A percentile compares a stretch with the other conserved stretches of the same genome.
phyloP scores from a whole-genome alignment of 2,797 vertebrate genomes.

The Delichon dasypus region DNA sequence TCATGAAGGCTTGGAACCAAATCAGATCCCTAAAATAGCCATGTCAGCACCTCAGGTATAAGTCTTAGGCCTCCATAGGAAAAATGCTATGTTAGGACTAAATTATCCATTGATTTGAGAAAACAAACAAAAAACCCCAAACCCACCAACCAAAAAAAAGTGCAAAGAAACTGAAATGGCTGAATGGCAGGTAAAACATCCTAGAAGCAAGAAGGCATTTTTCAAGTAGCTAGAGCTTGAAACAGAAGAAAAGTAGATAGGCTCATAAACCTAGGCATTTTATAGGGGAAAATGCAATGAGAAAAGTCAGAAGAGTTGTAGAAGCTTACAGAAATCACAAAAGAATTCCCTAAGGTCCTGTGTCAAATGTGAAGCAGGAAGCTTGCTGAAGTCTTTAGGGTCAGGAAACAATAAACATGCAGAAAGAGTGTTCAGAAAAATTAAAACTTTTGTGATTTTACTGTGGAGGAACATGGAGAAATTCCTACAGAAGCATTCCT shows the following conservation, averaged over 20 bases:
- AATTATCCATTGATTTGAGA: not conserved
- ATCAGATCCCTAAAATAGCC: not conserved
- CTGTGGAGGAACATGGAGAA: not conserved
- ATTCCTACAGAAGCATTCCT: not conserved
- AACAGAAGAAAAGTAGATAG: not conserved
- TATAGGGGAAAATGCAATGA: not conserved
- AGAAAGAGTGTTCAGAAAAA: not conserved
- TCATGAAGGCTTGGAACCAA: not conserved
- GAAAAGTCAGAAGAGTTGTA: not conserved
- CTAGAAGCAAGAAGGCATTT: not conserved
- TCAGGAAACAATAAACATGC: not conserved
- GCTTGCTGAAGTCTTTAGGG: not conserved
- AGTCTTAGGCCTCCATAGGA: not conserved
- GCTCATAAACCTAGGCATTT: not conserved
- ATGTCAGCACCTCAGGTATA: not conserved
- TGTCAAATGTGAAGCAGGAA: not conserved
- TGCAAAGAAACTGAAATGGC: not conserved
- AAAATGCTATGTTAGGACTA: not conserved
- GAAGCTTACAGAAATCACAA: not conserved
- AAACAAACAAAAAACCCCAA: not conserved
- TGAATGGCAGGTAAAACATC: not conserved
- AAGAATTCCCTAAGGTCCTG: not conserved
- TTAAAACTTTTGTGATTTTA: not conserved
- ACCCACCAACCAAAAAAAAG: not conserved
- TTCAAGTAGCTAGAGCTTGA: not conserved